phyloP scores from a whole-genome alignment of 2,797 vertebrate species.

The Gadopsis marmoratus region DNA sequence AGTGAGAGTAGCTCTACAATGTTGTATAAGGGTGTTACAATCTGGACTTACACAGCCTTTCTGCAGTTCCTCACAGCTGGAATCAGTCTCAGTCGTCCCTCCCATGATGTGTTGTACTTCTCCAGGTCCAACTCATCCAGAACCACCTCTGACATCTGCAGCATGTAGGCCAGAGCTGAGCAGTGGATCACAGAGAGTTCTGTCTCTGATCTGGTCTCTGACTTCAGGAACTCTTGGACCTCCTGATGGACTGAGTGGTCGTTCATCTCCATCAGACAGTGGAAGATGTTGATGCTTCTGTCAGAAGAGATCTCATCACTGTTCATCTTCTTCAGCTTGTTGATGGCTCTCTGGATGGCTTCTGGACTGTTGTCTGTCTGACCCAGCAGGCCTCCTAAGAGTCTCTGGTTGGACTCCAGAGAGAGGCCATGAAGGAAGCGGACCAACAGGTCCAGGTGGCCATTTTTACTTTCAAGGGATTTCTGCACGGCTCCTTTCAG shows the following conservation, averaged over 20 bases:
- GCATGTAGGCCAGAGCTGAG: conserved; percentile 11
- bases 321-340: too few relatives aligned
- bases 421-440: conserved; percentile 35
- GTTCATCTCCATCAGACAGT: too few relatives aligned
- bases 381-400: conserved; percentile 17
- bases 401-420: neutral
- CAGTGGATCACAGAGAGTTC: too few relatives aligned
- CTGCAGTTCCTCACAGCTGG: conserved; percentile 28
- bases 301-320: too few relatives aligned
- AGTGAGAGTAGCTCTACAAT: neutral
- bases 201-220: too few relatives aligned
- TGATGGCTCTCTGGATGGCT: too few relatives aligned
- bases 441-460: conserved; percentile 25
- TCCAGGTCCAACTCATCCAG: neutral
- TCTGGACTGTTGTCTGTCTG: neutral
- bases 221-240: too few relatives aligned
- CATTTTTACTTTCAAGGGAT: neutral
- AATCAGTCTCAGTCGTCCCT: conserved; percentile 2
- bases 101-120: conserved; percentile 12
- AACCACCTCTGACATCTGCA: conserved; percentile 22
- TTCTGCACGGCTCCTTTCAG: neutral
- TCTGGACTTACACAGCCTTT: conserved; percentile 11
- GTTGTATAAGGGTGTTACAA: neutral
- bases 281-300: conserved; percentile 15
- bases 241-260: too few relatives aligned